Conservation (phyloP, 2,797 vertebrate genomes). For the Coregonus suidteri region DNA sequence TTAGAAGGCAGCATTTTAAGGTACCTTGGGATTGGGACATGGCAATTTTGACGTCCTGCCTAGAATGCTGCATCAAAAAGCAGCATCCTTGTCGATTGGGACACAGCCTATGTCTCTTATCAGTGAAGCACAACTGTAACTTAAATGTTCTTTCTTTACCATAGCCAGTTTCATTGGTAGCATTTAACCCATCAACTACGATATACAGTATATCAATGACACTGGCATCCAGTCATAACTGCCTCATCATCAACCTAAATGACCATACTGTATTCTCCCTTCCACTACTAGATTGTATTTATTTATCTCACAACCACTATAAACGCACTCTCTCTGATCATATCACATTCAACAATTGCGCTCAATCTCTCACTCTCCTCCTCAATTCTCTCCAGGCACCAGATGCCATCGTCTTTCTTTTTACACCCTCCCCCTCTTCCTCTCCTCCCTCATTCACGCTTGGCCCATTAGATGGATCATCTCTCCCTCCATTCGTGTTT, state of each 20-base stretch:
- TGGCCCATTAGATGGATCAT: conserved; percentile 74
- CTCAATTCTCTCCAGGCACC: conserved; percentile 61
- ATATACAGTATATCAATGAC: not conserved
- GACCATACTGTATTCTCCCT: conserved; percentile 21
- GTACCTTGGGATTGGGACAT: no score
- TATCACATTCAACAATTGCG: conserved; percentile 68
- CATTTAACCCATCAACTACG: not conserved
- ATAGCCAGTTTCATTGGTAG: not conserved
- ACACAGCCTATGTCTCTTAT: no score
- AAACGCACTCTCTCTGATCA: conserved; percentile 49
- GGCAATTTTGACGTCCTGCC: no score
- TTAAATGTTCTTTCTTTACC: not conserved
- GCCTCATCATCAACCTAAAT: not conserved
- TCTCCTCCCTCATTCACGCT: conserved; percentile 58
- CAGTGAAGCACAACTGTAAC: not conserved
- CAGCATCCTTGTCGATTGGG: no score
- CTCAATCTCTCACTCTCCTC: conserved; percentile 59
- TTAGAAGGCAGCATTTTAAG: no score
- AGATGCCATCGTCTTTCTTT: conserved; percentile 56
- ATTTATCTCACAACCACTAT: conserved; percentile 44
- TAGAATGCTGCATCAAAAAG: no score
- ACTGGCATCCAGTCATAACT: not conserved
- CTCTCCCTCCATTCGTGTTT: conserved; percentile 68
- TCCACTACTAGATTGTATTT: conserved; percentile 9
- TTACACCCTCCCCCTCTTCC: conserved; percentile 28